Percentiles rank a stretch among this genome's conserved stretches.
These are phyloP conservation scores for Typhlichthys eigenmanni DNA, from an alignment of 2,797 vertebrate genomes.

Conservation along the genomic window DNA sequence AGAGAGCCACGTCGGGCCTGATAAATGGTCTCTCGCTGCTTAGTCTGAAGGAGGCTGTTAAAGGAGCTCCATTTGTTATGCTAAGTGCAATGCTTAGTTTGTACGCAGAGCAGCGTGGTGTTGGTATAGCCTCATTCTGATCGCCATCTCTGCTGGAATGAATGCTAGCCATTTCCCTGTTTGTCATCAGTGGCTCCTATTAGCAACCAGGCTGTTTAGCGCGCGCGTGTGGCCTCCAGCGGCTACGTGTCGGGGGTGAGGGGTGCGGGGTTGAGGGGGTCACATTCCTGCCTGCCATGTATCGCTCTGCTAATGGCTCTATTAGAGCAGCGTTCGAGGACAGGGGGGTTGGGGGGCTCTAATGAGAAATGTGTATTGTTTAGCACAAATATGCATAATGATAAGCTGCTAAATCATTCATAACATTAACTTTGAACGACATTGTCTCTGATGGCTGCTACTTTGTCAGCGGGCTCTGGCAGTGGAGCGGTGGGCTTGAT, in stretches of 20 bases:
- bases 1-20: slow-evolving; percentile 31
- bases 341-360: slow-evolving; percentile 37
- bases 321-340: slow-evolving; percentile 69
- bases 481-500: slow-evolving; percentile 43
- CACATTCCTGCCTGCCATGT: slow-evolving; percentile 71
- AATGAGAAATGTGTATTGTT: slow-evolving; percentile 83
- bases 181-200: slow-evolving; percentile 33
- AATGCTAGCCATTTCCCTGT: background rate
- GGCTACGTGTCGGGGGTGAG: slow-evolving; percentile 42
- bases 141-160: background rate
- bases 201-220: slow-evolving; percentile 33
- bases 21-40: slow-evolving; percentile 32
- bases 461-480: slow-evolving; percentile 65
- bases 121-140: slow-evolving; percentile 29
- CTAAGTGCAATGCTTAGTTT: slow-evolving; percentile 34
- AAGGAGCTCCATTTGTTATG: slow-evolving; percentile 33
- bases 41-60: slow-evolving; percentile 24
- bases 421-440: slow-evolving; percentile 84
- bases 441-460: slow-evolving; percentile 69
- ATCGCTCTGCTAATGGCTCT: slow-evolving; percentile 78
- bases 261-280: slow-evolving; percentile 69
- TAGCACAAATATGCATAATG: slow-evolving; percentile 78
- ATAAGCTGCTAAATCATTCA: slow-evolving; percentile 80
- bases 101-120: background rate
- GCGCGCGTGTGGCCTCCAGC: slow-evolving; percentile 46